These are phyloP conservation scores for Goniozus legneri DNA, from an alignment of 1,140 invertebrate genomes.

Conservation along the genomic window DNA sequence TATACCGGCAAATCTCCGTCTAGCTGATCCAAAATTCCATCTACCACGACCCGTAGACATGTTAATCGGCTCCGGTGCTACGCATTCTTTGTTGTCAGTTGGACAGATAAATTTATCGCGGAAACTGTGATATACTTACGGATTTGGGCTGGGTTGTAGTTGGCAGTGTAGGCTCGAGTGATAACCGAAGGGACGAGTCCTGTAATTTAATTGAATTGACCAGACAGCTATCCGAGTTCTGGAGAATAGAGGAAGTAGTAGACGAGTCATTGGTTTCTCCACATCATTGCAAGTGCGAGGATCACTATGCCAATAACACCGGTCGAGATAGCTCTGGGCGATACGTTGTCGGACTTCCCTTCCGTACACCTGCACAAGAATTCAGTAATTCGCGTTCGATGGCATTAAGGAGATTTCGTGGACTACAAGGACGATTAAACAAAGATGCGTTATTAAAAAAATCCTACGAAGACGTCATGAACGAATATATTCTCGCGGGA, in stretches of 20 bases:
- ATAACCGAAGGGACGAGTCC: too few relatives aligned
- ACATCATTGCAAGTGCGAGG: neutral
- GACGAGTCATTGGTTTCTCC: neutral
- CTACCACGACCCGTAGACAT: neutral
- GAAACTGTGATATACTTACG: neutral
- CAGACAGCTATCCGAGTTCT: neutral
- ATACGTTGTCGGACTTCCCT: neutral
- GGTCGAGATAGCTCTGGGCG: neutral
- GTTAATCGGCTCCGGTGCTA: neutral
- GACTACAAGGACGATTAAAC: neutral
- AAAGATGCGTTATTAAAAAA: neutral
- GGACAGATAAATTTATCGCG: neutral
- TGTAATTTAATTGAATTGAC: too few relatives aligned
- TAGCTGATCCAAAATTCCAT: conserved; percentile 2
- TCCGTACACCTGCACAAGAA: neutral
- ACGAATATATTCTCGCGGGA: neutral
- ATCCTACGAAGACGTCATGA: neutral
- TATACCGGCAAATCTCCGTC: neutral
- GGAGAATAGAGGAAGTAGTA: neutral
- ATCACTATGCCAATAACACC: neutral
- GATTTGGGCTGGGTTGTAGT: neutral
- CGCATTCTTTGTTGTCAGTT: neutral
- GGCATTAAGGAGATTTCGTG: neutral
- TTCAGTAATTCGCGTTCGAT: neutral
- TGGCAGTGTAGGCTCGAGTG: neutral